phyloP scores from a whole-genome alignment of 1,140 invertebrate genomes.

The Drosophila parvula region DNA sequence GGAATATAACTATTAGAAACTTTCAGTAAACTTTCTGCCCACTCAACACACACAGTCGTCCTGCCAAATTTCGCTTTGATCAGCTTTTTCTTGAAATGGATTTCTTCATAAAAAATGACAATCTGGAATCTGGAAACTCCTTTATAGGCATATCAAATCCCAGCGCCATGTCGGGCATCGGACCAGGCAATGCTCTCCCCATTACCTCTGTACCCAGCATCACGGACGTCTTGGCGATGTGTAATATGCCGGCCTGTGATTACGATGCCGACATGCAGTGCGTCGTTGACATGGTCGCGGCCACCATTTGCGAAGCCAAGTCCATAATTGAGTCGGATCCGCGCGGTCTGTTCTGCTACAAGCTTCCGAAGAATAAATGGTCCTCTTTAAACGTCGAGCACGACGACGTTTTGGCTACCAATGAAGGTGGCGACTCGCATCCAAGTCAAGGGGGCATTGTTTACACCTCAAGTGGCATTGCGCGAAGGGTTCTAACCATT shows the following conservation, averaged over 20 bases:
- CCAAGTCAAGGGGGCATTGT: too few relatives aligned
- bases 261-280: constrained; percentile 65
- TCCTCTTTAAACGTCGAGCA: too few relatives aligned
- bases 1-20: not conserved
- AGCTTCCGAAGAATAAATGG: constrained; percentile 6
- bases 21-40: not conserved
- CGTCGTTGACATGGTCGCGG: constrained; percentile 36
- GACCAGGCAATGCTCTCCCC: constrained; percentile 4
- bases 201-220: constrained; percentile 5
- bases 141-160: not conserved
- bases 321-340: constrained; percentile 60
- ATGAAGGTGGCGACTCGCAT: not conserved
- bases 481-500: constrained; percentile 40
- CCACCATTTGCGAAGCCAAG: constrained; percentile 58
- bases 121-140: too few relatives aligned
- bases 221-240: constrained; percentile 1
- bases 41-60: not conserved
- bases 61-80: not conserved
- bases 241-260: constrained; percentile 56
- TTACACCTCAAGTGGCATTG: constrained; percentile 24
- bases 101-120: not conserved
- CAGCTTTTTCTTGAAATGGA: constrained; percentile 7
- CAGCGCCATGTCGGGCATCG: not conserved
- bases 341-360: constrained; percentile 59
- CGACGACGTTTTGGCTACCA: not conserved